Evolutionary conservation across 2,797 vertebrate genomes (phyloP).

Genomic region (Eutrigla gurnardus): DNA sequence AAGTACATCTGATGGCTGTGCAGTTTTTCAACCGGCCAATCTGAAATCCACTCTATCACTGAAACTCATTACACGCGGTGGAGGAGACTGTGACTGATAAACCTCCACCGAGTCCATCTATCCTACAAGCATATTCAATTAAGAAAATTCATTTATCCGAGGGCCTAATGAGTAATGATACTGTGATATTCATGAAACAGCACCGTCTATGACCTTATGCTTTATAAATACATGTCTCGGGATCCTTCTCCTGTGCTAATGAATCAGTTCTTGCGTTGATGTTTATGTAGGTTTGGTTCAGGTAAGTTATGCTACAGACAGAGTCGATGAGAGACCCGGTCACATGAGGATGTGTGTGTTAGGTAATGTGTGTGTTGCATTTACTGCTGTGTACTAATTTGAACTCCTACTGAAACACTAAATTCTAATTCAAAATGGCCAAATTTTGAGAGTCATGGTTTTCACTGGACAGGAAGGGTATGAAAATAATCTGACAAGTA

Average conservation of each 20-base stretch:
- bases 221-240: conserved; percentile 39
- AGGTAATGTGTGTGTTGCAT: not conserved
- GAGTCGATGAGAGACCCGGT: not conserved
- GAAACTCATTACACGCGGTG: conserved; percentile 39
- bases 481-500: not conserved
- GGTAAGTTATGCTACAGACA: not conserved
- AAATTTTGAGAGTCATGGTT: not conserved
- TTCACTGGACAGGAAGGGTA: not conserved
- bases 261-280: conserved; percentile 2
- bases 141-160: conserved; percentile 63
- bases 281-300: not conserved
- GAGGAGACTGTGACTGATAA: conserved; percentile 60
- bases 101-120: conserved; percentile 52
- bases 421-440: not conserved
- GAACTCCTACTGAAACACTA: not conserved
- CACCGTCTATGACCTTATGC: conserved; percentile 42
- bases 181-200: conserved; percentile 64
- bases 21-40: conserved; percentile 46
- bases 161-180: conserved; percentile 63
- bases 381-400: not conserved
- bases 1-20: conserved; percentile 35
- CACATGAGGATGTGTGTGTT: not conserved
- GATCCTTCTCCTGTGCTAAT: conserved; percentile 6
- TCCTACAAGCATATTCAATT: conserved; percentile 66
- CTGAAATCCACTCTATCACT: conserved; percentile 36